Conservation (phyloP, 2,113 vertebrate genomes). For the Gadus chalcogrammus region DNA sequence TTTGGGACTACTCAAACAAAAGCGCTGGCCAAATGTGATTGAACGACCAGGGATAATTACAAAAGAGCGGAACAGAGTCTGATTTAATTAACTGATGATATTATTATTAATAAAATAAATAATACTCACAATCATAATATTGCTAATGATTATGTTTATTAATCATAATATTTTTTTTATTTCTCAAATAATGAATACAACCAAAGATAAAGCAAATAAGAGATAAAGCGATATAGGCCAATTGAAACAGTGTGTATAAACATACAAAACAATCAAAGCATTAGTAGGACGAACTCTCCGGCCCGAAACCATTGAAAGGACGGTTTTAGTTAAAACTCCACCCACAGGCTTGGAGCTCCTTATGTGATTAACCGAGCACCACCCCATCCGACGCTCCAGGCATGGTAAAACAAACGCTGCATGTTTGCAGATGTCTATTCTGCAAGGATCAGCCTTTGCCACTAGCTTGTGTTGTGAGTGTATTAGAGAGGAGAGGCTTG, state of each 20-base stretch:
- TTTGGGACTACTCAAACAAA: constrained; percentile 29
- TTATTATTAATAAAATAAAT: too few species aligned
- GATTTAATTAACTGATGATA: too few species aligned
- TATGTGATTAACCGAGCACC: not conserved
- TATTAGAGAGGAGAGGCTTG: constrained; percentile 8
- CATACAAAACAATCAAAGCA: too few species aligned
- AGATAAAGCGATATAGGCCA: too few species aligned
- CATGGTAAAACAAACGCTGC: not conserved
- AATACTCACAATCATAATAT: too few species aligned
- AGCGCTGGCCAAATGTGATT: constrained; percentile 24
- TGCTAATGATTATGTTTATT: too few species aligned
- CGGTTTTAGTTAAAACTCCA: not conserved
- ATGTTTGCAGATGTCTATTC: not conserved
- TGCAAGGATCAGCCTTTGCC: not conserved
- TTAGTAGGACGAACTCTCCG: too few species aligned
- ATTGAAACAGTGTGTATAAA: too few species aligned
- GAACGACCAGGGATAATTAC: not conserved
- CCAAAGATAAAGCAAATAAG: not conserved
- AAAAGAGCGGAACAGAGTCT: not conserved
- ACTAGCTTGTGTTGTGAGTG: not conserved
- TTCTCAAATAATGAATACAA: not conserved
- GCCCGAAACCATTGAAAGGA: too few species aligned
- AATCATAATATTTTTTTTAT: too few species aligned
- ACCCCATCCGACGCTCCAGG: not conserved
- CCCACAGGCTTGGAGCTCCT: not conserved